A percentile compares a stretch with the other conserved stretches of the same genome.
phyloP scores from a whole-genome alignment of 2,797 vertebrate genomes.

The Emys orbicularis region DNA sequence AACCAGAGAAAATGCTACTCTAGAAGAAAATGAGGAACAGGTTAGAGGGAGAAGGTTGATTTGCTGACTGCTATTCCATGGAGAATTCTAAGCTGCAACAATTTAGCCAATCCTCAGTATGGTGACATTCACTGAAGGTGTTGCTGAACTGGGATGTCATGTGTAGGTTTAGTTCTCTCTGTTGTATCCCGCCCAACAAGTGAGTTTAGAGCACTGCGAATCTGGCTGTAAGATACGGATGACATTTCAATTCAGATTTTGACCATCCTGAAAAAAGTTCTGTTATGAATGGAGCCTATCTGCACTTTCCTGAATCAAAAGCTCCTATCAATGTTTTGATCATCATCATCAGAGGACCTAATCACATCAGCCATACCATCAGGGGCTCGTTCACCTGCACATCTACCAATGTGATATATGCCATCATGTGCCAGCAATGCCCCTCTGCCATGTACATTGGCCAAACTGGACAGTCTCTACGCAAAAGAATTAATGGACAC shows the following conservation, averaged over 20 bases:
- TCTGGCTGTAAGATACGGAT: neutral
- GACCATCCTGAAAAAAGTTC: neutral
- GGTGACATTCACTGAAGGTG: neutral
- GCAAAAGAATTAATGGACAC: too few species aligned
- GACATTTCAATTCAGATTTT: neutral
- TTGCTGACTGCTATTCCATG: neutral
- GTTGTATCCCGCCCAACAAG: neutral
- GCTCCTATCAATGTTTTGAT: neutral
- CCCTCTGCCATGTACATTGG: too few species aligned
- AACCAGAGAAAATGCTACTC: constrained; percentile 24
- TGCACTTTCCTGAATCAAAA: neutral
- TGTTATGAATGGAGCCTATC: neutral
- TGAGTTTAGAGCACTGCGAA: neutral
- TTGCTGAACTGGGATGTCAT: neutral
- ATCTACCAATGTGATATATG: too few species aligned
- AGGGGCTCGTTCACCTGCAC: too few species aligned
- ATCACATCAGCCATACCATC: too few species aligned
- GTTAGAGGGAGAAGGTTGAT: neutral
- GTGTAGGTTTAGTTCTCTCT: neutral
- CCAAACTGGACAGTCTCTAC: too few species aligned
- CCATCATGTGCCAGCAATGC: too few species aligned
- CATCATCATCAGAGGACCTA: too few species aligned
- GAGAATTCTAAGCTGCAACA: neutral
- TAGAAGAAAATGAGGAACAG: constrained; percentile 39
- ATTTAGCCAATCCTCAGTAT: neutral